These are phyloP conservation scores for Ptilorrhoa leucosticta DNA, from an alignment of 2,113 vertebrate species.

Conservation along the genomic window DNA sequence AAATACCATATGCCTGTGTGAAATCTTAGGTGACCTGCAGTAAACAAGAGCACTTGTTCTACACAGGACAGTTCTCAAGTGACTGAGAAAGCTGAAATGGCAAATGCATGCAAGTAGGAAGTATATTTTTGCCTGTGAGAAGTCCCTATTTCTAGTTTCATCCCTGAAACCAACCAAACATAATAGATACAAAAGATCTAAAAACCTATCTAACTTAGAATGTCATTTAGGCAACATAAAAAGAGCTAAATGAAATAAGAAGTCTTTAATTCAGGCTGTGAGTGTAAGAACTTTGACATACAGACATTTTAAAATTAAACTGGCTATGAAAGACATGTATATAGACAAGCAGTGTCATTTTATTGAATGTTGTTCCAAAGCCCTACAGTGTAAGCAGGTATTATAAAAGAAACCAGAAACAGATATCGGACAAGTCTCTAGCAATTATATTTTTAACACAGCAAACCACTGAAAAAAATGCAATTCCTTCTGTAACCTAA, in stretches of 20 bases:
- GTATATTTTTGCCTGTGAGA: not conserved
- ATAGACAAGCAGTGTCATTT: not conserved
- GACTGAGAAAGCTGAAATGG: not conserved
- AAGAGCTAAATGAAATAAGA: not conserved
- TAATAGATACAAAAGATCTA: not conserved
- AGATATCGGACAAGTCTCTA: not conserved
- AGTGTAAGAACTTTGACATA: not conserved
- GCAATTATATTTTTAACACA: not conserved
- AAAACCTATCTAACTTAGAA: not conserved
- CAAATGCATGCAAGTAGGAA: not conserved
- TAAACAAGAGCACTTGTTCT: not conserved
- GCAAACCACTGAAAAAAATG: not conserved
- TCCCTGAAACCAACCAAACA: not conserved
- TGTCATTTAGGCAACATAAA: not conserved
- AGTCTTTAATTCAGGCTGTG: not conserved
- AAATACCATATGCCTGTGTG: not conserved
- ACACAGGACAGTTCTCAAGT: not conserved
- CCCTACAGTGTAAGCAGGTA: not conserved
- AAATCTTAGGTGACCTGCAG: not conserved
- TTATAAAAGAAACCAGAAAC: not conserved
- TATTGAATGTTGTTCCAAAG: not conserved
- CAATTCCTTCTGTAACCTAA: not conserved
- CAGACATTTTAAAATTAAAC: not conserved
- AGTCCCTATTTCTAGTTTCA: not conserved
- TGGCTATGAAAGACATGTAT: not conserved